Percentiles rank a stretch among this genome's conserved stretches.
phyloP scores from a whole-genome alignment of 2,888 invertebrate genomes.

The Mimumesa dahlbomi region DNA sequence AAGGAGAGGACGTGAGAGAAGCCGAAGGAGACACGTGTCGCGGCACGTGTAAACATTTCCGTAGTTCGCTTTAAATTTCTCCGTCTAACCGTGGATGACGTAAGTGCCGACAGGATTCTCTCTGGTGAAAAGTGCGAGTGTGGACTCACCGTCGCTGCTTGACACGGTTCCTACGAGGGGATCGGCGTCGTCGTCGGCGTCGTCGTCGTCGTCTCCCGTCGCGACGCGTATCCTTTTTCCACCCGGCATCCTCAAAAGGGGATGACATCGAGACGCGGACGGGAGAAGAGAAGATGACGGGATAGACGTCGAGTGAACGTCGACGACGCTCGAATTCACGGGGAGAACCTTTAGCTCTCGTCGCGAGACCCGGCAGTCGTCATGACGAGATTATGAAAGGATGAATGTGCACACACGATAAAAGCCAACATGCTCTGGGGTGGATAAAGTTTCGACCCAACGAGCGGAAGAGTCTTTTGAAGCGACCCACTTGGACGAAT shows the following conservation, averaged over 20 bases:
- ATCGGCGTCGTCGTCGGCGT: no score
- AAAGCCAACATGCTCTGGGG: background rate
- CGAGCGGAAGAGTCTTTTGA: constrained; percentile 19
- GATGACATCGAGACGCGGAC: constrained; percentile 2
- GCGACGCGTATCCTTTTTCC: constrained; percentile 18
- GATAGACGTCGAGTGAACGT: constrained; percentile 20
- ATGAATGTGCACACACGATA: constrained; percentile 19
- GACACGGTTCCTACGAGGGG: constrained; percentile 11
- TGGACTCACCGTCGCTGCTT: constrained; percentile 7
- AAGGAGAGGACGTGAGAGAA: background rate
- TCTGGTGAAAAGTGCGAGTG: constrained; percentile 16
- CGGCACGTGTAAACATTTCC: constrained; percentile 36
- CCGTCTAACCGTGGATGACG: constrained; percentile 17
- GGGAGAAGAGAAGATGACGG: constrained; percentile 7
- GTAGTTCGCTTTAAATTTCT: constrained; percentile 26
- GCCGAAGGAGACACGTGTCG: constrained; percentile 27
- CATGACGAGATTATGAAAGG: constrained; percentile 16
- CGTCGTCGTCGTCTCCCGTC: no score
- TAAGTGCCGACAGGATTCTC: constrained; percentile 25
- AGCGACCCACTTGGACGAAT: background rate
- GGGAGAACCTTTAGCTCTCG: background rate
- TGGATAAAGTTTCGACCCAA: constrained; percentile 25
- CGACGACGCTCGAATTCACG: constrained; percentile 21
- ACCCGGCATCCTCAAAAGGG: background rate
- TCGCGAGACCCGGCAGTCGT: constrained; percentile 2